These are phyloP conservation scores for Cherax quadricarinatus DNA, from an alignment of 1,140 invertebrate genomes.

Conservation along the genomic window DNA sequence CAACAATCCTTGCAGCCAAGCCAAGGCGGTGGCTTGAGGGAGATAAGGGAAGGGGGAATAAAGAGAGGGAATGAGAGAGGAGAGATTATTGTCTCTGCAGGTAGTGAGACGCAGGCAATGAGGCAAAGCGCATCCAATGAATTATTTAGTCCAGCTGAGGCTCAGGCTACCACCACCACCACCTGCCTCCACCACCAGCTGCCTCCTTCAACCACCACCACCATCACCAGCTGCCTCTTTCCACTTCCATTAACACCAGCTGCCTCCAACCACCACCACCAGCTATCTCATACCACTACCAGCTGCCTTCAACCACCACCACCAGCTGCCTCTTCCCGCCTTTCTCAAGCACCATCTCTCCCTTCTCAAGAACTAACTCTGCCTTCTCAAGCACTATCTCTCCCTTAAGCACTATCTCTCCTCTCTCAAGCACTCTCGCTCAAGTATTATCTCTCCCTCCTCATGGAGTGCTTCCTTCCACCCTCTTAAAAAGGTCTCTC, in stretches of 20 bases:
- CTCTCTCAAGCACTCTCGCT: no score
- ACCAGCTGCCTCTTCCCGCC: no score
- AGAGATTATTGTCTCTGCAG: constrained; percentile 16
- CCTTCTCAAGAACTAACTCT: not conserved
- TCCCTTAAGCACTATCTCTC: not conserved
- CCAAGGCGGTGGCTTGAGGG: not conserved
- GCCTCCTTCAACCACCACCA: no score
- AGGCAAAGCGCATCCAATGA: constrained; percentile 32
- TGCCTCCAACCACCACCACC: no score
- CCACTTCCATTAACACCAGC: no score
- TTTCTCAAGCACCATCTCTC: not conserved
- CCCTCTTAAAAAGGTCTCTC: no score
- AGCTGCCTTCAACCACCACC: no score
- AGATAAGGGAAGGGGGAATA: not conserved
- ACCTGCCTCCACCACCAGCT: not conserved
- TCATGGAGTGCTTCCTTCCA: no score
- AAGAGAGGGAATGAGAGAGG: not conserved
- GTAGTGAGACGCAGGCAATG: constrained; percentile 28
- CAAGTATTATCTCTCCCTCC: no score
- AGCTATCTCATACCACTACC: no score
- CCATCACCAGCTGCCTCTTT: not conserved
- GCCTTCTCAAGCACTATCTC: not conserved
- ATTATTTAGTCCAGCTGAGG: constrained; percentile 34
- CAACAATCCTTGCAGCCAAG: not conserved
- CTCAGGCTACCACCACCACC: constrained; percentile 5